These are phyloP conservation scores for Xylota segnis DNA, from an alignment of 2,888 invertebrate species.

Conservation along the genomic window DNA sequence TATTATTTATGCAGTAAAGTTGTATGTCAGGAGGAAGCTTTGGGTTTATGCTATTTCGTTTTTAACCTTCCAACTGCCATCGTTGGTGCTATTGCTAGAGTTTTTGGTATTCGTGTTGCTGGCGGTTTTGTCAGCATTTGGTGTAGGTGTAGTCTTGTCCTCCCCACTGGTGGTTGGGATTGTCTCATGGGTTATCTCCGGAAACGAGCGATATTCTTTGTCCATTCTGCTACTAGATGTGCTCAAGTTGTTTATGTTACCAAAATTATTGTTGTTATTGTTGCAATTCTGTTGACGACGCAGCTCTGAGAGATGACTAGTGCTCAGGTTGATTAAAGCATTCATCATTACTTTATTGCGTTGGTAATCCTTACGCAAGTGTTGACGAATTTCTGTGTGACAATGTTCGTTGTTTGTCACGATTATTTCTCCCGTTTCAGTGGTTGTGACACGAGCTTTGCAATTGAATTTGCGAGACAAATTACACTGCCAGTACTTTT, in stretches of 20 bases:
- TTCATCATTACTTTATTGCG: constrained; percentile 84
- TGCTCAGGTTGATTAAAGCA: constrained; percentile 82
- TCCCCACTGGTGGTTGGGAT: constrained; percentile 27
- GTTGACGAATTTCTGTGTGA: constrained; percentile 85
- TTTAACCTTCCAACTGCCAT: constrained; percentile 77
- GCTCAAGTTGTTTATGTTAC: constrained; percentile 77
- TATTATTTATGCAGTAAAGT: constrained; percentile 20
- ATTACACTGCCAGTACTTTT: constrained; percentile 85
- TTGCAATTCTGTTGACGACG: constrained; percentile 77
- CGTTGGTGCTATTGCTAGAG: constrained; percentile 44
- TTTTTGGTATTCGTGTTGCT: constrained; percentile 62
- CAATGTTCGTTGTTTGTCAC: constrained; percentile 85
- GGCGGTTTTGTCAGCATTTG: constrained; percentile 77
- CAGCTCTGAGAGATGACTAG: constrained; percentile 80
- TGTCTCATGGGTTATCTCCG: constrained; percentile 44
- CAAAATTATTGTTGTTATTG: constrained; percentile 64
- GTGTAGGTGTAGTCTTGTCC: constrained; percentile 73
- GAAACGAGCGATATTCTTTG: constrained; percentile 54
- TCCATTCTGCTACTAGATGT: constrained; percentile 65
- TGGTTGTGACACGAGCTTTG: constrained; percentile 84
- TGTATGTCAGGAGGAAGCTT: neutral
- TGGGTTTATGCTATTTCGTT: constrained; percentile 61
- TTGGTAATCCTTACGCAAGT: constrained; percentile 84
- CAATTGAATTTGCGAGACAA: constrained; percentile 84
- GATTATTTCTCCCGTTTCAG: constrained; percentile 83